Evolutionary conservation across 2,888 invertebrate species (phyloP), one percentile per base, ranked within the genome.

Genomic region (Ophion costatus): DNA sequence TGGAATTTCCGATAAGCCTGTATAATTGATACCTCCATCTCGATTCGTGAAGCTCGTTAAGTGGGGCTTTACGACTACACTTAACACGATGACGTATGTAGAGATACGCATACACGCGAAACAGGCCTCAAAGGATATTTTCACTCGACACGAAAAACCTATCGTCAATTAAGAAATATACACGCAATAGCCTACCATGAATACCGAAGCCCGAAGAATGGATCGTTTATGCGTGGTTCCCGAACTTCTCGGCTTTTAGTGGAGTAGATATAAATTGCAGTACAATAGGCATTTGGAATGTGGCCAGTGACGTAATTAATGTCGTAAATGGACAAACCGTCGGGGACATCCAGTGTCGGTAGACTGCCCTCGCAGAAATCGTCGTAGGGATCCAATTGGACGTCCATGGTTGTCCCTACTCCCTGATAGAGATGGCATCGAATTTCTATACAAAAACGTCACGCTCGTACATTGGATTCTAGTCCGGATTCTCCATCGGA

Each of bases 21-120:
- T 42, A 59, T 42, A 67, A 69, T 77, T 67, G 38, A 69, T 77
- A 42, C 42, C 57, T 59, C 24, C 22, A 69, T 77, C 77, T 67
- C 59, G 59, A 77, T 77, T 69, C 51, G 42, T 45, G 38, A 59
- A 59, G 20, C 42, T 57, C 67, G 57, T 69, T 57, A 42, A 77
- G 57, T 51, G 76, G 63, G 17, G 14, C 24, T 63, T 63, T 29
- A 63, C 63, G 63, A 63, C 29, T 29, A 63, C 63, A 17, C 22
- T 63, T 29, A 29, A 63, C 63, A 29, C 63, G 63, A 63, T 63
- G 10, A 59, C 59, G 59, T 22, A 22, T 59, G 20, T 59, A 22
- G n/a, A 59, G 10, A 59, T 59, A 59, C 22, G 59, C 22, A 20
- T 20, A 17, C 57, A 38, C 9, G 7, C 38, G 5, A 51, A 20